Evolutionary conservation across 2,113 vertebrate species (phyloP).

Genomic region (Laticauda laticaudata): DNA sequence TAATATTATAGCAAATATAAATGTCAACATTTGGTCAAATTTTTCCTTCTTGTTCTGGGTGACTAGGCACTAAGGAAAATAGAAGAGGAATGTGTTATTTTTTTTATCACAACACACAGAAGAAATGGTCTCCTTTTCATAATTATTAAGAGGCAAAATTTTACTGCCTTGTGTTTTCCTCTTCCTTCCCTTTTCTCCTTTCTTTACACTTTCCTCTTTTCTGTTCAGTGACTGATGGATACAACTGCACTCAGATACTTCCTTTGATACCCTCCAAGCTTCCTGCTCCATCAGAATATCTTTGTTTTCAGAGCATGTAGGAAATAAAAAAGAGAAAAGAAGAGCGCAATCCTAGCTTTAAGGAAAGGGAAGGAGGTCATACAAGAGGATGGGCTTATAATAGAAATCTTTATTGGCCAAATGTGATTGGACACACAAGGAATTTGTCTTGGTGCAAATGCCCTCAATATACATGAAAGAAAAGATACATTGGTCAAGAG

Average conservation of each 20-base stretch:
- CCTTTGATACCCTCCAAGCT: background rate
- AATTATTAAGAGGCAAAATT: background rate
- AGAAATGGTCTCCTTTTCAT: background rate
- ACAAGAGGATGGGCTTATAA: background rate
- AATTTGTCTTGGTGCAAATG: too few relatives aligned
- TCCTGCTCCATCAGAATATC: background rate
- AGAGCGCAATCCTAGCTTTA: background rate
- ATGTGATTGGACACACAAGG: too few relatives aligned
- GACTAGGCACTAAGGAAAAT: background rate
- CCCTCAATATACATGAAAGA: too few relatives aligned
- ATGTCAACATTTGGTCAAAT: background rate
- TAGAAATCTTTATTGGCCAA: too few relatives aligned
- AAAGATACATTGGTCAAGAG: too few relatives aligned
- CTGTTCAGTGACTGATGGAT: background rate
- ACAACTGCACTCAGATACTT: background rate
- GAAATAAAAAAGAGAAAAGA: background rate
- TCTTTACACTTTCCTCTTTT: background rate
- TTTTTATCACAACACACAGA: background rate
- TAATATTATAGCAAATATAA: background rate
- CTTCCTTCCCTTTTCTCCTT: background rate
- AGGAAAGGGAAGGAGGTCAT: background rate
- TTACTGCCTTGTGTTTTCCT: background rate
- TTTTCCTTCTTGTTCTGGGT: background rate
- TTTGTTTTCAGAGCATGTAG: background rate
- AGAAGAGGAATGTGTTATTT: background rate